A percentile compares a stretch with the other conserved stretches of the same genome.
phyloP scores from a whole-genome alignment of 1,140 invertebrate genomes.

The Pollicipes pollicipes region DNA sequence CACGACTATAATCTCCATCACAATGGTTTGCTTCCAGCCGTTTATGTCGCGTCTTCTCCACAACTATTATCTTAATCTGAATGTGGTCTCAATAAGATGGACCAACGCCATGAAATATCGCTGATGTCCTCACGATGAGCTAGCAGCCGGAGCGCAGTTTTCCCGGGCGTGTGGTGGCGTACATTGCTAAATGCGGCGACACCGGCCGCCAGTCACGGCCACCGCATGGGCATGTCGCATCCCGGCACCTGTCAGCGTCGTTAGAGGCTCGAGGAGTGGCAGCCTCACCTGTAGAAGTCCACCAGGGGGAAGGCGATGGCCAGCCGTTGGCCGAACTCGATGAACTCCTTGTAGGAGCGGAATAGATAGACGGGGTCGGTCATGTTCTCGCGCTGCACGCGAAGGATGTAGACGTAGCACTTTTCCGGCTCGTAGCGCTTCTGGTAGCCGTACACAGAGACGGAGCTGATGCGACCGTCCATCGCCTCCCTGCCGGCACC shows the following conservation, averaged over 20 bases:
- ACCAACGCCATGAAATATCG: no score
- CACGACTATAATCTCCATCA: conserved; percentile 9
- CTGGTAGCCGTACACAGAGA: conserved; percentile 72
- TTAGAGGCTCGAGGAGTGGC: background rate
- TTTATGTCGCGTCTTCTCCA: no score
- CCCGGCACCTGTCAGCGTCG: no score
- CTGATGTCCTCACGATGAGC: no score
- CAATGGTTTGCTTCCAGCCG: conserved; percentile 7
- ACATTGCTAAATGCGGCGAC: no score
- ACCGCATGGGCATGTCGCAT: no score
- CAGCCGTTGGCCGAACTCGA: conserved; percentile 87
- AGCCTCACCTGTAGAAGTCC: background rate
- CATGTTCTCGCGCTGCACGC: conserved; percentile 65
- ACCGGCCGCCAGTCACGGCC: no score
- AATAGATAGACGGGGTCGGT: conserved; percentile 66
- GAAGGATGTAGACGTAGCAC: conserved; percentile 89
- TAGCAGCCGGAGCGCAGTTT: no score
- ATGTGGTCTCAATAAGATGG: no score
- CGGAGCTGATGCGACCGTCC: conserved; percentile 72
- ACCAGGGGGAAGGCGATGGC: conserved; percentile 74
- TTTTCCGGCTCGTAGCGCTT: conserved; percentile 95
- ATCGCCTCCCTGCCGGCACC: conserved; percentile 10
- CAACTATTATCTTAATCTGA: no score
- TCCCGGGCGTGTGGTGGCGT: no score
- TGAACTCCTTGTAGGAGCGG: conserved; percentile 88